phyloP scores from a whole-genome alignment of 1,140 invertebrate genomes.

The Helicoverpa zea region DNA sequence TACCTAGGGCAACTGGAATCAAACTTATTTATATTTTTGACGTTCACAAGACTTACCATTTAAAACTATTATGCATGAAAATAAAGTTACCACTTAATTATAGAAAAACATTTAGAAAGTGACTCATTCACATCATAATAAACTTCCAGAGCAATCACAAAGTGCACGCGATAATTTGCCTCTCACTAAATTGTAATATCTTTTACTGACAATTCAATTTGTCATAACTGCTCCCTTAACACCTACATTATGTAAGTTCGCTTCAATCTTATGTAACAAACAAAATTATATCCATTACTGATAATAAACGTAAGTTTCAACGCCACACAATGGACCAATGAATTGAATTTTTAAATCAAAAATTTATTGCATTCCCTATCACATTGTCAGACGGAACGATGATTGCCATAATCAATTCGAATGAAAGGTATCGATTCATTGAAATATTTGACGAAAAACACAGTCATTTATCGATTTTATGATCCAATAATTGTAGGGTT shows the following conservation, averaged over 20 bases:
- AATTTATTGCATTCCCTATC: conserved; percentile 32
- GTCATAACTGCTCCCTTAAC: conserved; percentile 5
- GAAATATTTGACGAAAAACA: conserved; percentile 50
- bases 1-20: too few relatives aligned
- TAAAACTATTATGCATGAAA: too few relatives aligned
- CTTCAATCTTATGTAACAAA: conserved; percentile 30
- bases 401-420: conserved; percentile 40
- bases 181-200: conserved; percentile 26
- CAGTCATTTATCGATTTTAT: conserved; percentile 64
- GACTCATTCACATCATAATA: background rate
- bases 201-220: conserved; percentile 18
- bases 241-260: conserved; percentile 32
- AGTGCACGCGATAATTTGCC: conserved; percentile 3
- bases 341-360: conserved; percentile 58
- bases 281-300: conserved; percentile 30
- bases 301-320: conserved; percentile 36
- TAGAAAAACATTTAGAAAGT: background rate
- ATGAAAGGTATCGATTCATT: conserved; percentile 58
- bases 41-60: too few relatives aligned
- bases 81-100: too few relatives aligned
- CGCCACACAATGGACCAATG: conserved; percentile 42
- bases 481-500: conserved; percentile 62
- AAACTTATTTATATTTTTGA: too few relatives aligned
- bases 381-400: conserved; percentile 29
- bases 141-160: background rate